Percentiles rank a stretch among this genome's conserved stretches.
phyloP scores from a whole-genome alignment of 2,797 vertebrate genomes.

The Tamandua tetradactyla region DNA sequence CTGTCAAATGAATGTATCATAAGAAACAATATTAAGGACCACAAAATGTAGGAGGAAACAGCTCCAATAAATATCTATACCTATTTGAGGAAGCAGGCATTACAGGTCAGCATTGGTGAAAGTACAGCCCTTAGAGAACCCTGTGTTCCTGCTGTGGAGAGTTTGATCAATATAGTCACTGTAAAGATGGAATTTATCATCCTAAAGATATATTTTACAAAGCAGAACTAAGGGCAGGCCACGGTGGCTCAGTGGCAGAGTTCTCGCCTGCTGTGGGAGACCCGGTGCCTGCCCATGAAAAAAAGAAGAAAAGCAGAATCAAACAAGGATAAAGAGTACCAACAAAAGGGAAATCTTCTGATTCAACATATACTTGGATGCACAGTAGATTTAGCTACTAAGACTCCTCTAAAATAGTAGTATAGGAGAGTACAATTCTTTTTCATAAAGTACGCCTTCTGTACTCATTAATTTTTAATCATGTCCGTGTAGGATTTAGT shows the following conservation, averaged over 20 bases:
- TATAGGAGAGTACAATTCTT: fast-evolving
- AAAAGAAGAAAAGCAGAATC: neutral
- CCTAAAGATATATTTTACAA: neutral
- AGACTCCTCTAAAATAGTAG: too few relatives aligned
- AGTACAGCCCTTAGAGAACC: neutral
- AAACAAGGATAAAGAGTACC: neutral
- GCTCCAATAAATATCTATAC: neutral
- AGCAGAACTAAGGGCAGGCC: too few relatives aligned
- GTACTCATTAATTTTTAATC: neutral
- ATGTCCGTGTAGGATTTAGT: neutral
- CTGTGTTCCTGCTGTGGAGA: neutral
- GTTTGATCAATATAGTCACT: too few relatives aligned
- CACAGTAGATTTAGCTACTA: too few relatives aligned
- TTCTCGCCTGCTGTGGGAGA: too few relatives aligned
- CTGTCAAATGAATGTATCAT: neutral
- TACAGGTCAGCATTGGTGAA: neutral
- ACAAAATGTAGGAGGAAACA: neutral
- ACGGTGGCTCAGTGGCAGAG: too few relatives aligned
- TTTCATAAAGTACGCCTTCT: neutral
- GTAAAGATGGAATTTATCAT: neutral
- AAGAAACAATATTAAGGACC: neutral
- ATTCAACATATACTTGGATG: neutral
- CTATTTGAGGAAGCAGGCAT: neutral
- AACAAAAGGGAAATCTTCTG: neutral
- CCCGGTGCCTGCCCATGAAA: too few relatives aligned